Percentiles rank a stretch among this genome's conserved stretches.
Conservation (phyloP, 2,888 invertebrate genomes). For the Trichogramma dendrolimi region DNA sequence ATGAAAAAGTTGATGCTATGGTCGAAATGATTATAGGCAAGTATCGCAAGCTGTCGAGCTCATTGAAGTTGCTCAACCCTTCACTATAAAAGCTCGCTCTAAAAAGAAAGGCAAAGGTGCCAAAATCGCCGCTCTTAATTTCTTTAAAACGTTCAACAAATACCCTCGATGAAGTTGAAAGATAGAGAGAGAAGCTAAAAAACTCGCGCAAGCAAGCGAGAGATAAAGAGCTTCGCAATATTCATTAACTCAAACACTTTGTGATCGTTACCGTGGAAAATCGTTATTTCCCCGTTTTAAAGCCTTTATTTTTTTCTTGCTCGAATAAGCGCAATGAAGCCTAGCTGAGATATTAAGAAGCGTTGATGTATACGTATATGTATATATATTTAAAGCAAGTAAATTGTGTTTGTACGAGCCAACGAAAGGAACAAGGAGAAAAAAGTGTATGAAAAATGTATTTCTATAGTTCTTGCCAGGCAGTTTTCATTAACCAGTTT, state of each 20-base stretch:
- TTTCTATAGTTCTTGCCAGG: conserved; percentile 9
- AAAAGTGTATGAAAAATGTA: conserved; percentile 18
- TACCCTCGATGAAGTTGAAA: conserved; percentile 22
- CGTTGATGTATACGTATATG: background rate
- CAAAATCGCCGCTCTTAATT: conserved; percentile 27
- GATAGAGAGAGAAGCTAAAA: background rate
- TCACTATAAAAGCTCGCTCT: no score
- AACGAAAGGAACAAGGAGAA: background rate
- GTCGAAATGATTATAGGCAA: no score
- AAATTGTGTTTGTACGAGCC: no score
- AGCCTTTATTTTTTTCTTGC: conserved; percentile 12
- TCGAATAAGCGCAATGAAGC: background rate
- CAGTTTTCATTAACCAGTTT: conserved; percentile 18
- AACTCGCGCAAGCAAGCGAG: background rate
- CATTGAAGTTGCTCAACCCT: no score
- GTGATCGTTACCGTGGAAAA: conserved; percentile 28
- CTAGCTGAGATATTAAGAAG: conserved; percentile 22
- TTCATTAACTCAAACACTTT: conserved; percentile 31
- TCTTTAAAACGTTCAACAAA: conserved; percentile 27
- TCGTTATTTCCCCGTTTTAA: conserved; percentile 23
- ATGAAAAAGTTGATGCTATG: no score
- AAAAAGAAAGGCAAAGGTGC: no score
- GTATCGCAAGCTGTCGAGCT: no score
- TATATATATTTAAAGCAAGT: no score
- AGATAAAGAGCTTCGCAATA: conserved; percentile 27